Percentiles rank a stretch among this genome's conserved stretches.
Conservation (phyloP, 2,888 invertebrate species). For the Tenthredo amoena region DNA sequence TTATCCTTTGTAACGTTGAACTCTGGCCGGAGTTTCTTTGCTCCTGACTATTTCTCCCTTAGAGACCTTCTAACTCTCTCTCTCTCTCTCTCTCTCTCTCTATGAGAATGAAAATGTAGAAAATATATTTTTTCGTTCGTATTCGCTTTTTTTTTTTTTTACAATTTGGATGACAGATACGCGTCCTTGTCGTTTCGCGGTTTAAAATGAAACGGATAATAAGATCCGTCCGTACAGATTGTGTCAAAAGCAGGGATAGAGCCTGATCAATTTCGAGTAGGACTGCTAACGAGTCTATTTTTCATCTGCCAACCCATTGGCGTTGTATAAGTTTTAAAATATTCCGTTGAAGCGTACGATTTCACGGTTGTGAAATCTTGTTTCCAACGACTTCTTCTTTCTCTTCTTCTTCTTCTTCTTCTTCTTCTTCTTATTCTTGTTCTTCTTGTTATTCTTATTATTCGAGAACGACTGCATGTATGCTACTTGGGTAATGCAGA, state of each 20-base stretch:
- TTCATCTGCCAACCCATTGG: conserved; percentile 11
- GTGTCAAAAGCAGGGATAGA: conserved; percentile 22
- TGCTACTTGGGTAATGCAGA: conserved; percentile 71
- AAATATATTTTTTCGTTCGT: too few species aligned
- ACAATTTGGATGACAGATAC: neutral
- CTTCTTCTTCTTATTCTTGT: conserved; percentile 40
- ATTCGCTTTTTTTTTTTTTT: neutral
- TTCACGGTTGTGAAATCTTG: conserved; percentile 49
- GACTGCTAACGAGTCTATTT: conserved; percentile 47
- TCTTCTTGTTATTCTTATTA: conserved; percentile 35
- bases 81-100: too few species aligned
- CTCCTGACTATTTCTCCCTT: neutral
- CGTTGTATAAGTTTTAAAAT: conserved; percentile 20
- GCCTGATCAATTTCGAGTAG: conserved; percentile 39
- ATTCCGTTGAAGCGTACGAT: conserved; percentile 47
- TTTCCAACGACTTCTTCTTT: conserved; percentile 52
- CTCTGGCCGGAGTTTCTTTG: neutral
- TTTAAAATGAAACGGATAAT: neutral
- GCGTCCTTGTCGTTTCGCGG: neutral
- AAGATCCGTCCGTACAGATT: neutral
- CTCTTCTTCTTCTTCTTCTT: conserved; percentile 61
- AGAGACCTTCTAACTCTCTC: too few species aligned
- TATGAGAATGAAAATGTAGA: neutral
- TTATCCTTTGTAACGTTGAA: conserved; percentile 34
- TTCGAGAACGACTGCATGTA: neutral